Base-by-base conservation (phyloP, 2,888 invertebrate genomes). In the Odontomyia ornata region DNA sequence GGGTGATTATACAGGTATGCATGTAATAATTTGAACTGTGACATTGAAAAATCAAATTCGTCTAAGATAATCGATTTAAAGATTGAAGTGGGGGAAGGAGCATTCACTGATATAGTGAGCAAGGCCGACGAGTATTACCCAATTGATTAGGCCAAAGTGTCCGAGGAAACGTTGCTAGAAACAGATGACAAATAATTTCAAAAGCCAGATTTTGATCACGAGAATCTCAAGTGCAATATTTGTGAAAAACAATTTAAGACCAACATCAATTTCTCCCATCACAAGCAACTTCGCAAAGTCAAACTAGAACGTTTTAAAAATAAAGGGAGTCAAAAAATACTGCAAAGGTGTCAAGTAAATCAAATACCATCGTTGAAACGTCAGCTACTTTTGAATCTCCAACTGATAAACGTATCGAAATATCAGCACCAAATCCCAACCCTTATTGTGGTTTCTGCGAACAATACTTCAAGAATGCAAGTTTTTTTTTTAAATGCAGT, bases 1-100 rank as follows among this genome's bases (percentile, higher is more conserved):
- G 25, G 64, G 78, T 2, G 73, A 79, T 13, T 80, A 81, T 30
- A 73, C 80, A 47, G 27, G n/a, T n/a, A 76, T 1, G 77, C 78
- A 3, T n/a, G n/a, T n/a, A 28, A 67, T 0, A 80, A 81, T 57
- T 21, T 81, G 18, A 65, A 78, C 21, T 46, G 78, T 9, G 79
- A 80, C 30, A 21, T 13, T 56, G 18, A 25, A 25, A 27, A 57
- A 18, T 52, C 52, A 18, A 15, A 52, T 4, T 18, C 7, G 3
- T 4, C n/a, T 4, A 23, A 23, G 21, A 9, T 60, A 9, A 60
- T 4, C 3, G 18, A 52, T 52, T 18, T 52, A 4, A 18, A 52
- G 13, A 52, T 30, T n/a, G 36, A 76, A 0, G 72, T 77, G 21
- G 78, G 77, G 11, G 78, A 77, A 1, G 62, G 72, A 52, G 78